A percentile compares a stretch with the other conserved stretches of the same genome.
Conservation (phyloP, 2,797 vertebrate genomes). For the Apodemus agrarius region DNA sequence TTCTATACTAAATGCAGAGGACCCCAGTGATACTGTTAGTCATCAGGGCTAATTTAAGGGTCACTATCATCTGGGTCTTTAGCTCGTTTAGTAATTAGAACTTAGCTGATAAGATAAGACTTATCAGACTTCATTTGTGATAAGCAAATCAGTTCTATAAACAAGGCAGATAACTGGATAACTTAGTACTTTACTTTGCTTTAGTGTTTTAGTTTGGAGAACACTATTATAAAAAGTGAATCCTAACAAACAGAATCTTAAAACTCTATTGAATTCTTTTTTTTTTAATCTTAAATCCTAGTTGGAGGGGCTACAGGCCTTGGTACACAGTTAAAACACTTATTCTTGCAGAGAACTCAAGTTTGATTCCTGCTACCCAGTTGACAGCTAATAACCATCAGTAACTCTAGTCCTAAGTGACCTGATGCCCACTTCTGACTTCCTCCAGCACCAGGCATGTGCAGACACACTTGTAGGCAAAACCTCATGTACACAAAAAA, state of each 20-base stretch:
- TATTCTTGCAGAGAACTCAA: background rate
- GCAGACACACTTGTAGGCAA: too few species aligned
- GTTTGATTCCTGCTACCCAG: background rate
- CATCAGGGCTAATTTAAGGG: background rate
- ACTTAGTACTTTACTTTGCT: conserved; percentile 19
- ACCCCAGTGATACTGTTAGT: background rate
- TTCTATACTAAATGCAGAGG: background rate
- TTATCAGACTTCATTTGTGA: conserved; percentile 26
- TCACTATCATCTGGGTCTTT: background rate
- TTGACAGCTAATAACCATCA: background rate
- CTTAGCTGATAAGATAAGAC: conserved; percentile 7
- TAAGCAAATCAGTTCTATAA: conserved; percentile 31
- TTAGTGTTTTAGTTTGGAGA: background rate
- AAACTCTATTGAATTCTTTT: background rate
- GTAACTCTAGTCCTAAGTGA: background rate
- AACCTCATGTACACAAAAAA: background rate
- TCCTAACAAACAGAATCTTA: background rate
- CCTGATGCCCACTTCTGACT: background rate
- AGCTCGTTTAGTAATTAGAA: conserved; percentile 40
- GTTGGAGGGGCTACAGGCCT: background rate
- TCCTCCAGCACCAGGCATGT: background rate
- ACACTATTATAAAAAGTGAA: background rate
- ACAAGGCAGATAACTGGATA: background rate
- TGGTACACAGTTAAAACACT: background rate
- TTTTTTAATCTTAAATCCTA: background rate